Evolutionary conservation across 2,888 invertebrate species (phyloP), one percentile per base, ranked within the genome.

Genomic region (Synanthedon myopaeformis): DNA sequence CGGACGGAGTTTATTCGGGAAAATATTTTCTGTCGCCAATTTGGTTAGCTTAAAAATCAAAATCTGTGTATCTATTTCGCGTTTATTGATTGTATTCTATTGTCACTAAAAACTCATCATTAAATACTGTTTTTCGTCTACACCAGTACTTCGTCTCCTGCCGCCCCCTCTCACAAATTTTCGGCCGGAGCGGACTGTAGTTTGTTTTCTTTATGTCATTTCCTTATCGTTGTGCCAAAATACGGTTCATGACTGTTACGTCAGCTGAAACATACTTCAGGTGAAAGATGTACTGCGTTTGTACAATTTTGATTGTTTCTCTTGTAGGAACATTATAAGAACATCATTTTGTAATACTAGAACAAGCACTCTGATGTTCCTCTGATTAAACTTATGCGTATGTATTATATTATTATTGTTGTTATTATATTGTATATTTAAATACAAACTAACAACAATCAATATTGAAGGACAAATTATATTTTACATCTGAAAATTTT

Each of bases 161-260:
- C 59, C 62, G 65, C 69, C 69, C 61, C 65, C 70, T 69, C 70
- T 76, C 76, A 77, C 82, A 82, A 82, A 83, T 83, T 81, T 80
- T 83, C 82, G 74, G 70, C 77, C 76, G 73, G 67, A 71, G 66
- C 78, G 76, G 76, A 79, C 82, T 77, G 78, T 82, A 84, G 81
- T 86, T 85, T 85, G 82, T 87, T 88, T 86, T 85, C 85, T 85
- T 83, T 80, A 81, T 84, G 82, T 82, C 84, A 84, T 88, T 87
- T 88, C 82, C 87, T 88, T 88, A 88, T 88, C 87, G 81, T 73
- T 72, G 76, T 86, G 86, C 87, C 85, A 87, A 88, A 87, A 88
- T 85, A 84, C 82, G 79, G 82, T 84, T 79, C 84, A 83, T 80
- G 84, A 81, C 82, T 76, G 76, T 86, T 84, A 84, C 79, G 76